These are phyloP conservation scores for Papilio helenus DNA, from an alignment of 1,140 invertebrate genomes.

Conservation along the genomic window DNA sequence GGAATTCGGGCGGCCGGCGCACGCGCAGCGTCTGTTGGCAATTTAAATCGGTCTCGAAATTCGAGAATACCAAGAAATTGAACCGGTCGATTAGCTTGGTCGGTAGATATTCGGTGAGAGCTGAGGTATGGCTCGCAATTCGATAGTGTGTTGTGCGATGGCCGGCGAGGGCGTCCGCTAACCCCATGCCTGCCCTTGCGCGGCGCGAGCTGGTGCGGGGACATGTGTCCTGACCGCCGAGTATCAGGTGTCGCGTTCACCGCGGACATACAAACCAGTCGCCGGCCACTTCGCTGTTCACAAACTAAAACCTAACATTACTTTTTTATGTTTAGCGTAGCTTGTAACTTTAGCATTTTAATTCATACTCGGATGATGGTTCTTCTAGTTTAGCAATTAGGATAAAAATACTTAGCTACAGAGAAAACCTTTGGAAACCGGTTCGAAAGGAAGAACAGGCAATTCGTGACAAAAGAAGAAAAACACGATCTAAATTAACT, in stretches of 20 bases:
- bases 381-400: slow-evolving; percentile 13
- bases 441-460: neutral
- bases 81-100: slow-evolving; percentile 51
- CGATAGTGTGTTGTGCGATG: slow-evolving; percentile 15
- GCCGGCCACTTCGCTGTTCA: neutral
- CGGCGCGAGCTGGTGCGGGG: slow-evolving; percentile 46
- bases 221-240: slow-evolving; percentile 63
- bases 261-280: slow-evolving; percentile 22
- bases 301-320: slow-evolving; percentile 21
- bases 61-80: slow-evolving; percentile 55
- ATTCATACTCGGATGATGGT: neutral
- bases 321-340: neutral
- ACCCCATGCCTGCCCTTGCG: slow-evolving; percentile 53
- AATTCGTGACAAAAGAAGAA: neutral
- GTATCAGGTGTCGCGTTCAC: slow-evolving; percentile 72
- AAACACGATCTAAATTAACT: neutral
- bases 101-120: slow-evolving; percentile 39
- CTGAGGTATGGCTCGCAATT: slow-evolving; percentile 42
- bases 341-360: neutral
- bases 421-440: neutral
- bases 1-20: slow-evolving; percentile 64
- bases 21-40: slow-evolving; percentile 58
- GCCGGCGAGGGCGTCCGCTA: slow-evolving; percentile 42
- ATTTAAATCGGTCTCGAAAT: slow-evolving; percentile 59
- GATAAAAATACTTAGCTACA: neutral